phyloP scores from a whole-genome alignment of 2,797 vertebrate species.

The Dermochelys coriacea region DNA sequence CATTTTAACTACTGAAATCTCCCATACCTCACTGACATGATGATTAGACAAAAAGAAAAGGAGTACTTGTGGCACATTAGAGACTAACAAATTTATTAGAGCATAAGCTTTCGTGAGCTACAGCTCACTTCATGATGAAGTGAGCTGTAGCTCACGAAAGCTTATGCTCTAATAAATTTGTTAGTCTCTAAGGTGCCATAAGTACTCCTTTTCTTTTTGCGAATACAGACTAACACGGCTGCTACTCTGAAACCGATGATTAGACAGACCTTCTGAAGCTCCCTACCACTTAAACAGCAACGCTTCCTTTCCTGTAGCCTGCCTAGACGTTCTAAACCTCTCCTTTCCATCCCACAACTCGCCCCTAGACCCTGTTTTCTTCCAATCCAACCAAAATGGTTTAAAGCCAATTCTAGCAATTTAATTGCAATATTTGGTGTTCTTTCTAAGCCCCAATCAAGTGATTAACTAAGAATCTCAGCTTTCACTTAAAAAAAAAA shows the following conservation, averaged over 20 bases:
- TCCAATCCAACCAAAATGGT: slow-evolving; percentile 19
- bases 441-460: slow-evolving; percentile 55
- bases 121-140: too few species aligned
- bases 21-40: not conserved
- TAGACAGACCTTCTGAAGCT: not conserved
- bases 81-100: too few species aligned
- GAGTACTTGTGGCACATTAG: too few species aligned
- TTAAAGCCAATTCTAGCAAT: slow-evolving; percentile 52
- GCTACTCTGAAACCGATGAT: too few species aligned
- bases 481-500: slow-evolving; percentile 38
- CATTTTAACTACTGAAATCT: slow-evolving; percentile 21
- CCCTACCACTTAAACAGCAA: not conserved
- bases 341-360: slow-evolving; percentile 59
- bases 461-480: slow-evolving; percentile 58
- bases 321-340: slow-evolving; percentile 8
- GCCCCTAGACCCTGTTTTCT: slow-evolving; percentile 36
- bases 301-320: not conserved
- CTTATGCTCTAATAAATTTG: too few species aligned
- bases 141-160: too few species aligned
- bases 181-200: too few species aligned
- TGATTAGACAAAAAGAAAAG: too few species aligned
- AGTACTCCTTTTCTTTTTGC: too few species aligned
- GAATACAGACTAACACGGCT: too few species aligned
- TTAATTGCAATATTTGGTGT: slow-evolving; percentile 65
- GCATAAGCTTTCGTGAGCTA: too few species aligned